Evolutionary conservation across 2,113 vertebrate species (phyloP).

Genomic region (Bucco capensis): DNA sequence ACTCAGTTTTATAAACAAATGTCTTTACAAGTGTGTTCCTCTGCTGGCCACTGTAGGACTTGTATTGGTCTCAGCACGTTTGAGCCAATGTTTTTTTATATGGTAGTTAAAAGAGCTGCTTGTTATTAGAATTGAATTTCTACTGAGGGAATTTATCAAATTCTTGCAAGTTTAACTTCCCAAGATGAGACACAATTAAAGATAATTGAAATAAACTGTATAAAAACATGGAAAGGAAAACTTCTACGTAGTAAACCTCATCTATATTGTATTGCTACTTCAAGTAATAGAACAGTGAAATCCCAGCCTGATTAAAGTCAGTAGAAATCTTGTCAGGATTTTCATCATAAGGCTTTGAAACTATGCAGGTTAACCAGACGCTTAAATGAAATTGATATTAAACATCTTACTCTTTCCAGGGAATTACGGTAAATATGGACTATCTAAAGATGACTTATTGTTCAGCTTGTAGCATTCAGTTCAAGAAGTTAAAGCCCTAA

Average conservation of each 20-base stretch:
- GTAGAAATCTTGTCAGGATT: conserved; percentile 42
- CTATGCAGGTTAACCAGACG: not conserved
- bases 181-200: not conserved
- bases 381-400: conserved; percentile 37
- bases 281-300: conserved; percentile 18
- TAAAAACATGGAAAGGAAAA: not conserved
- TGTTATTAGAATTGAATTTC: not conserved
- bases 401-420: conserved; percentile 20
- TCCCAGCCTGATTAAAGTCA: conserved; percentile 26
- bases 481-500: not conserved
- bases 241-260: not conserved
- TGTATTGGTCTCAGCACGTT: not conserved
- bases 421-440: not conserved
- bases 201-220: not conserved
- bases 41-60: not conserved
- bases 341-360: conserved; percentile 17
- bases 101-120: not conserved
- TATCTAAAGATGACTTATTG: not conserved
- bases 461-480: not conserved
- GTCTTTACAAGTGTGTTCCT: not conserved
- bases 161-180: not conserved
- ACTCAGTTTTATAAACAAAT: not conserved
- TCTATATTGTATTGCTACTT: not conserved
- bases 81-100: not conserved
- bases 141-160: not conserved